Base-by-base conservation (phyloP, 2,113 vertebrate species). In the Gorsachius goisagi region DNA sequence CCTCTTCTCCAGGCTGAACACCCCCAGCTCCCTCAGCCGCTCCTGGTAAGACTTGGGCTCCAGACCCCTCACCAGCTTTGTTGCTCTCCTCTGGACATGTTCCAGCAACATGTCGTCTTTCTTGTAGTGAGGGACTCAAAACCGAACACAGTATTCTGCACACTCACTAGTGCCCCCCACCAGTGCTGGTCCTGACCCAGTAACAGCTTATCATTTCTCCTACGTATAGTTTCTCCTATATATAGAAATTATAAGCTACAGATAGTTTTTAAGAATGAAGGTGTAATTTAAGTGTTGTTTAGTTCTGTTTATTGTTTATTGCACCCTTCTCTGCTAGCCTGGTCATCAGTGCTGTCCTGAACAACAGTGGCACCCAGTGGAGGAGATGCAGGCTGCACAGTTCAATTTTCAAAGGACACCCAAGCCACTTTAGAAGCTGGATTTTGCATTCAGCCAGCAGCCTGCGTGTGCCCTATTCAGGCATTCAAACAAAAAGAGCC, bases 311-410 rank as follows among this genome's bases (percentile, higher is more conserved):
- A 3, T 9, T 59, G 66, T 53, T 71, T 37, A 20, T 33, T 84
- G 62, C 17, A 37, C 41, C 32, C 12, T 69, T 59, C 37, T 14
- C 35, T 17, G 10, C 32, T 6, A 56, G 26, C 30, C 28, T 20
- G 63, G 50, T 9, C 50, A 39, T 9, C 22, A 1, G 24, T 52
- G 63, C 88, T 93, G 56, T 24, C 80, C 92, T 93, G 76, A 81
- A 45, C 95, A 93, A 96, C 92, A 95, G 76, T 66, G 93, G 90
- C 96, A 95, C 93, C 95, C 89, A 93, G 93, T 89, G 96, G 93
- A 90, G 16, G 30, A 94, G 26, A 24, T 9, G 71, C 80, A 82
- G 76, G 47, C 56, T 93, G 63, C 94, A 84, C 41, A 23, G 20
- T 1, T 69, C 55, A 4, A 0, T 24, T 56, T 56, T 23, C 50